These are phyloP conservation scores for Spea multiplicata DNA, from an alignment of 2,113 vertebrate genomes.

Conservation along the genomic window DNA sequence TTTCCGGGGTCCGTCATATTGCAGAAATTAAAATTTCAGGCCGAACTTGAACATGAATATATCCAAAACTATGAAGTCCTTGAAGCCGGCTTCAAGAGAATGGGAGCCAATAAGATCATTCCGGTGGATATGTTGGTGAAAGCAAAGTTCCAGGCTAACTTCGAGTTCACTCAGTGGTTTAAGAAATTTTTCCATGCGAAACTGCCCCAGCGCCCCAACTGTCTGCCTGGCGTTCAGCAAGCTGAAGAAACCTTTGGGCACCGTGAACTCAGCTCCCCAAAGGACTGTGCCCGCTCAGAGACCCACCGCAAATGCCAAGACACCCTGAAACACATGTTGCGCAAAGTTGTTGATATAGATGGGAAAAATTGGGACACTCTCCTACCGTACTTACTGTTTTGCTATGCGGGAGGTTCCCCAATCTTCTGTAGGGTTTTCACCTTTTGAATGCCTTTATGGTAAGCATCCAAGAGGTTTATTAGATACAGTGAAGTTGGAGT, in stretches of 20 bases:
- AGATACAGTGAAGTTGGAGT: no score
- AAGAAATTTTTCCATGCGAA: constrained; percentile 80
- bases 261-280: constrained; percentile 62
- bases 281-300: no score
- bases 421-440: no score
- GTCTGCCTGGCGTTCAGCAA: constrained; percentile 80
- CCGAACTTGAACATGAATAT: constrained; percentile 94
- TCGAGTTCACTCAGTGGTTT: constrained; percentile 88
- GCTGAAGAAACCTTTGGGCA: constrained; percentile 80
- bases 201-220: constrained; percentile 69
- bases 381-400: no score
- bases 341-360: no score
- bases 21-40: constrained; percentile 96
- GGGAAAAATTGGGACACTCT: no score
- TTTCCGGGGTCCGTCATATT: constrained; percentile 89
- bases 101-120: constrained; percentile 91
- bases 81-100: constrained; percentile 91
- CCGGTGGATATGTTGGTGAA: constrained; percentile 82
- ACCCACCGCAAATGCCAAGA: no score
- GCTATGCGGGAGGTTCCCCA: no score
- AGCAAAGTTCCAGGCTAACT: constrained; percentile 81
- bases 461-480: no score
- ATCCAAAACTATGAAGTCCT: constrained; percentile 98
- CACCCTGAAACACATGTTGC: no score
- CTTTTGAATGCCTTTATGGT: no score